Conservation (phyloP, 2,888 invertebrate genomes). For the Maniola hyperantus region DNA sequence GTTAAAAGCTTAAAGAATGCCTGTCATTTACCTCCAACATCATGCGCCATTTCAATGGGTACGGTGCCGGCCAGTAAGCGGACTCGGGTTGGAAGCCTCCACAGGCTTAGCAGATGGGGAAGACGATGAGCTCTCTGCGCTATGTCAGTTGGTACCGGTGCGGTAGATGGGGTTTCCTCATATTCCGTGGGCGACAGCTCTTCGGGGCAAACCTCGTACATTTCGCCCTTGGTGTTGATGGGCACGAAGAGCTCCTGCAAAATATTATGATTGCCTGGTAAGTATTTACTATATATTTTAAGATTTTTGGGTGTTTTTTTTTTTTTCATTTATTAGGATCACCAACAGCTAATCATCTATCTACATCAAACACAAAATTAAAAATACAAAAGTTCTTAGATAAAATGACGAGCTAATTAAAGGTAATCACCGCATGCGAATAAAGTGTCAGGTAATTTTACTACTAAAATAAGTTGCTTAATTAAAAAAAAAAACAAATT, state of each 20-base stretch:
- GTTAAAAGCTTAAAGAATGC: too few relatives aligned
- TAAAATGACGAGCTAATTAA: too few relatives aligned
- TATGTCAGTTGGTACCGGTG: constrained; percentile 71
- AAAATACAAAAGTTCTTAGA: too few relatives aligned
- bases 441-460: too few relatives aligned
- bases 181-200: constrained; percentile 80
- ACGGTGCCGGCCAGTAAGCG: constrained; percentile 83
- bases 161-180: constrained; percentile 73
- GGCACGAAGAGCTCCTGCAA: constrained; percentile 88
- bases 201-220: constrained; percentile 85
- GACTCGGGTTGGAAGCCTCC: constrained; percentile 83
- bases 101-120: constrained; percentile 82
- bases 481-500: too few relatives aligned
- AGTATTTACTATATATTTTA: background rate
- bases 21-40: constrained; percentile 81
- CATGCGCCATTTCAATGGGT: constrained; percentile 83
- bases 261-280: constrained; percentile 3
- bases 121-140: constrained; percentile 80
- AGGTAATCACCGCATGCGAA: too few relatives aligned
- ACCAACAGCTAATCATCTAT: too few relatives aligned
- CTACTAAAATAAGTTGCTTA: too few relatives aligned
- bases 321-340: too few relatives aligned
- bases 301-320: too few relatives aligned
- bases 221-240: constrained; percentile 88
- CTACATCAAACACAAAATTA: too few relatives aligned